Base-by-base conservation (phyloP, 2,113 vertebrate genomes). In the Campylomormyrus tamandua region DNA sequence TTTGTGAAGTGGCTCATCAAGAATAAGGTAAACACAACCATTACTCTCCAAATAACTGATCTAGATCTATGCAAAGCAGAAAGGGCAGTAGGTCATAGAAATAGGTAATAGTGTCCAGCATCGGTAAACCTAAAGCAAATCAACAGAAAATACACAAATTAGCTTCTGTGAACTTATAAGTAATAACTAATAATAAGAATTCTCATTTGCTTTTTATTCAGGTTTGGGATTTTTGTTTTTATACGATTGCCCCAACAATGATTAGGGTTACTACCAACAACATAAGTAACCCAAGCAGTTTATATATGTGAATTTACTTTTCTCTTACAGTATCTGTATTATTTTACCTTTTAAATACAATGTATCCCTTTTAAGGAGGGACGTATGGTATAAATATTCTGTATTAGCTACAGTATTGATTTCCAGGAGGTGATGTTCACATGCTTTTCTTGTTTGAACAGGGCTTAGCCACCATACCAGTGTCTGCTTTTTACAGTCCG, bases 1-100 rank as follows among this genome's bases (percentile, higher is more conserved):
- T 98, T 99, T 92, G 93, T 95, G 4, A 98, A 97, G 93, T 99
- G 98, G 98, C 97, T 99, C 90, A 95, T 96, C 45, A 98, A 96
- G 93, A 97, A 97, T 90, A 98, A 98, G 96, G 98, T 98, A 93
- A 92, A 89, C 0, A 1, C 45, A 53, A 11, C 27, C 56, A 88
- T 13, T 42, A 15, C 19, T 49, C 1, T 48, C 42, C 42, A 48
- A 42, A 80, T 42, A 6, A 27, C 35, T 80, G 31, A 17, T 77
- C 70, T 77, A 53, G 17, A 53, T 39, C 70, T 39, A 39, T 17
- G 70, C 15, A 77, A 35, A 19, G 17, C 15, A 17, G 74, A 80
- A 42, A 80, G 35, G 70, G 31, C 10, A 42, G 35, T 39, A 7
- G 35, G 6, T 77, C 35, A n/a, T n/a, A 62, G 21, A 62, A 62